Conservation (phyloP, 2,888 invertebrate species). For the Oasisia sp. region DNA sequence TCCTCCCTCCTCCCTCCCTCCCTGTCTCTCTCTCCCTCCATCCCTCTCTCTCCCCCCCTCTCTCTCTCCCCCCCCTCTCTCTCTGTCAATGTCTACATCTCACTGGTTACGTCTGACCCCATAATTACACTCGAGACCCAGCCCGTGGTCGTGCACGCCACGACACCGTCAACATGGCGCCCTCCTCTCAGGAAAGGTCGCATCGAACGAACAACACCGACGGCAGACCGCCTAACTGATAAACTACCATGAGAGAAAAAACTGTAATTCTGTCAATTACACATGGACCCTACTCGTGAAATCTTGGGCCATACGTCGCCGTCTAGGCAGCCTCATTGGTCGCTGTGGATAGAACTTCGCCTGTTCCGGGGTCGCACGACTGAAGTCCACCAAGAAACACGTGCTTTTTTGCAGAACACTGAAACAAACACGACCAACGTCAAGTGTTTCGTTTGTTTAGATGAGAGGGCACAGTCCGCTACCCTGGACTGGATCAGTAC, state of each 20-base stretch:
- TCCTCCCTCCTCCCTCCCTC: too few species aligned
- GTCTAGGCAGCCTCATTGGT: neutral
- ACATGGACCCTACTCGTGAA: neutral
- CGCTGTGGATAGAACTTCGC: neutral
- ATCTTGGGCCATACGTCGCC: neutral
- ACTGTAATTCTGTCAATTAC: slow-evolving; percentile 8
- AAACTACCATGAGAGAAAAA: neutral
- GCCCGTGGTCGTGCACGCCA: neutral
- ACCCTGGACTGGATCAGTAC: neutral
- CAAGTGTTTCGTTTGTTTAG: neutral
- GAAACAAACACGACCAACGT: neutral
- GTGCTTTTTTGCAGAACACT: neutral
- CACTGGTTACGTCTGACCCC: neutral
- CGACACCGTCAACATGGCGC: neutral
- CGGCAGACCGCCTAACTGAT: neutral
- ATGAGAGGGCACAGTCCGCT: neutral
- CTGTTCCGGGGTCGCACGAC: neutral
- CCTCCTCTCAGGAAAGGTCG: neutral
- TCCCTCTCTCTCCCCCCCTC: too few species aligned
- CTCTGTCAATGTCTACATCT: neutral
- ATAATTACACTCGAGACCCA: neutral
- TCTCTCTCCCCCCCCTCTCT: too few species aligned
- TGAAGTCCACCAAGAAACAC: neutral
- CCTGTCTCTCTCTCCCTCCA: too few species aligned
- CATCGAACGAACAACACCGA: neutral